A percentile compares a stretch with the other conserved stretches of the same genome.
These are phyloP conservation scores for Xanthia icteritia DNA, from an alignment of 2,888 invertebrate species.

Conservation along the genomic window DNA sequence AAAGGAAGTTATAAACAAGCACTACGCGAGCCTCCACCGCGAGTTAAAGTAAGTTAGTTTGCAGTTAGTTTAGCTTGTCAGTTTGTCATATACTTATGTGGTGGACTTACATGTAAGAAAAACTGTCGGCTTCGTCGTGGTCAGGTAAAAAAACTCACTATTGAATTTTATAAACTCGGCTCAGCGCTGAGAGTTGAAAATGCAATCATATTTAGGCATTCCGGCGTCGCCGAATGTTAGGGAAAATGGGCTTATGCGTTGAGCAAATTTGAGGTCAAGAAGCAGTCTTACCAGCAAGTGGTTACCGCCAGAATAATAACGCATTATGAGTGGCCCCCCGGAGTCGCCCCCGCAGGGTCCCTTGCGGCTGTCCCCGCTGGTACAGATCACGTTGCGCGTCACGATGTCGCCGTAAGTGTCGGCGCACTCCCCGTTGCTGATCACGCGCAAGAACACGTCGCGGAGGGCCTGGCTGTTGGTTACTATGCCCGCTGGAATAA, in stretches of 20 bases:
- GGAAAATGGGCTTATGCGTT: neutral
- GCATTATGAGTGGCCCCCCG: conserved; percentile 68
- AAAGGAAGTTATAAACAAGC: no score
- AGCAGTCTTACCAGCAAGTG: conserved; percentile 46
- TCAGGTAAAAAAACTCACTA: neutral
- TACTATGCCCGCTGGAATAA: conserved; percentile 17
- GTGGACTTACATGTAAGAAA: no score
- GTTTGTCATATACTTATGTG: no score
- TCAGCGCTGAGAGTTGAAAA: neutral
- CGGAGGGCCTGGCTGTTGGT: conserved; percentile 32
- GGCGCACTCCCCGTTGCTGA: conserved; percentile 76
- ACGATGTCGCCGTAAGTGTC: conserved; percentile 74
- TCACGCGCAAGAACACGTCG: conserved; percentile 39
- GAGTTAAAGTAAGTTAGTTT: no score
- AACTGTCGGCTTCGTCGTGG: no score
- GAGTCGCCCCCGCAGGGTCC: conserved; percentile 81
- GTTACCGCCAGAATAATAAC: conserved; percentile 7
- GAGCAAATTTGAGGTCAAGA: neutral
- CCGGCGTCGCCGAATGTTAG: neutral
- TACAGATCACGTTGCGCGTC: conserved; percentile 77
- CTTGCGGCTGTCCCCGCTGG: conserved; percentile 73
- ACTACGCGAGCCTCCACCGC: no score
- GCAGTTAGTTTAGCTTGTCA: no score
- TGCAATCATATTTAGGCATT: neutral
- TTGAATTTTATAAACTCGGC: neutral